Evolutionary conservation across 2,797 vertebrate species (phyloP), one percentile per base, ranked within the genome.

Genomic region (Cossypha dichroa): DNA sequence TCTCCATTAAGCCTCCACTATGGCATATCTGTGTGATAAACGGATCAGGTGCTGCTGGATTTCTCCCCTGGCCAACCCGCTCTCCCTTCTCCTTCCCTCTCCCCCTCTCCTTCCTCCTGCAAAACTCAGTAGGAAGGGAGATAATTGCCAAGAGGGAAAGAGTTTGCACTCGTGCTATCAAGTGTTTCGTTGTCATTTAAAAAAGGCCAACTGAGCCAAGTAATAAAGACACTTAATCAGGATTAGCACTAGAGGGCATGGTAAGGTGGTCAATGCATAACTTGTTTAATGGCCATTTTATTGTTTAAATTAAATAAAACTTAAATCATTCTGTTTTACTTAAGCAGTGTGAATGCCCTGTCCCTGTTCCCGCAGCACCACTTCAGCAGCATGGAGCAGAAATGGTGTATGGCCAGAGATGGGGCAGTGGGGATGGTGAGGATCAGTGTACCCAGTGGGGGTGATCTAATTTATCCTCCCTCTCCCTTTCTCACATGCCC

Each of bases 1-100:
- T 98, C 98, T 98, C 98, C 98, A 98, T 98, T 98, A 98, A 98
- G 97, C 97, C 97, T 93, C 95, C 93, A 96, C 98, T 86, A 88
- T 96, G 97, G 97, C 98, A 94, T 78, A 98, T 98, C 98, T 98
- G 85, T 97, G 97, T 97, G 98, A 98, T 98, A 98, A 98, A 98
- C 96, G 96, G 97, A 98, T 98, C 98, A 97, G 95, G 94, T 96
- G 91, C 94, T 64, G 93, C 97, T 94, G 97, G 97, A 96, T 97
- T 97, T 97, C 91, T 93, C 69, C 82, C 85, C 81, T 63, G 51
- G 88, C 83, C 94, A 92, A 75, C 63, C 72, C 9, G 0, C 70
- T 89, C 80, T 88, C 83, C 80, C 66, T 83, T 81, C 34, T 81
- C 80, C 81, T 92, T 92, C 74, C 70, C 73, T 46, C 63, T 51